Evolutionary conservation across 2,113 vertebrate genomes (phyloP).

Genomic region (Plotosus lineatus): DNA sequence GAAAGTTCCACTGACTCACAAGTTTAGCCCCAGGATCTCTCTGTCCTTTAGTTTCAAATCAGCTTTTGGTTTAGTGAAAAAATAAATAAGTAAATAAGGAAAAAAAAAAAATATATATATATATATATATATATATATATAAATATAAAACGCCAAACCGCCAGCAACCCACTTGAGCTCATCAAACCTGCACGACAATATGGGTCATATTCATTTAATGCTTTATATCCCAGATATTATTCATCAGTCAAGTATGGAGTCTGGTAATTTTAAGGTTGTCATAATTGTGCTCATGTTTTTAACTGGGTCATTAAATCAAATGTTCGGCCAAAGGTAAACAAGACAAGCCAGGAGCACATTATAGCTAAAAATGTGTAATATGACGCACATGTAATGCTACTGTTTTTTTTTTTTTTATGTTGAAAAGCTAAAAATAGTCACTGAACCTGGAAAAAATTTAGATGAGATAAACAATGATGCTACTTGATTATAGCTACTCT

Average conservation of each 20-base stretch:
- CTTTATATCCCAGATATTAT: neutral
- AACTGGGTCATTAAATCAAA: neutral
- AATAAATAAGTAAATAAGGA: neutral
- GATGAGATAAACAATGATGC: neutral
- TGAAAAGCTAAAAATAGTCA: neutral
- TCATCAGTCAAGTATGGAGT: neutral
- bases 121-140: no score
- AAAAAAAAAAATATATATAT: neutral
- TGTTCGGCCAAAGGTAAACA: neutral
- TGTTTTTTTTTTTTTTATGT: neutral
- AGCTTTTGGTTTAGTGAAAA: neutral
- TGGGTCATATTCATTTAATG: neutral
- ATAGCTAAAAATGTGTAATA: no score
- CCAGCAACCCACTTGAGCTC: neutral
- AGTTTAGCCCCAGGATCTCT: conserved; percentile 18
- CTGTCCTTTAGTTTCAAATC: conserved; percentile 32
- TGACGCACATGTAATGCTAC: neutral
- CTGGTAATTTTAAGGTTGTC: neutral
- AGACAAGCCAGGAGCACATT: neutral
- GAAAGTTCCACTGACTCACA: neutral
- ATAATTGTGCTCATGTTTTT: neutral
- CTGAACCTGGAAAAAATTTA: neutral
- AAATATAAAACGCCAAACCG: neutral
- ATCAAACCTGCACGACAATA: neutral
- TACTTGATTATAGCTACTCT: neutral